These are phyloP conservation scores for Lasaia peninsularis DNA, from an alignment of 1,140 invertebrate genomes.

Conservation along the genomic window DNA sequence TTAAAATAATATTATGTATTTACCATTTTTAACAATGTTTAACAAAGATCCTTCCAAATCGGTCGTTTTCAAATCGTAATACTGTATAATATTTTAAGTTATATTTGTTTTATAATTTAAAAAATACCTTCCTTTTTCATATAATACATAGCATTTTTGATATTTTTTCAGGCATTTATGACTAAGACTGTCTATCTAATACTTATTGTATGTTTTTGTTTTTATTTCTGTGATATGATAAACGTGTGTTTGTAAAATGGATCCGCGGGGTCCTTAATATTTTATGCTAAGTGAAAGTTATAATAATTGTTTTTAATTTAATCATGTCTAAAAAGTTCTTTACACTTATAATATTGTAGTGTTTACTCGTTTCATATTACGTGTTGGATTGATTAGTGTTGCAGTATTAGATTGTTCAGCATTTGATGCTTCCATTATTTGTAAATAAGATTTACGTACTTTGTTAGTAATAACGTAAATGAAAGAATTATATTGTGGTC, in stretches of 20 bases:
- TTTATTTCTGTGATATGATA: slow-evolving; percentile 42
- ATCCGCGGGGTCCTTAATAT: not conserved
- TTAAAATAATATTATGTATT: too few relatives aligned
- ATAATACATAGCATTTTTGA: not conserved
- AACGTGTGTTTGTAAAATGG: slow-evolving; percentile 5
- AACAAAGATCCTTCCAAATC: too few relatives aligned
- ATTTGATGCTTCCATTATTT: slow-evolving; percentile 65
- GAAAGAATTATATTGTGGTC: slow-evolving; percentile 70
- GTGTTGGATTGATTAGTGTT: slow-evolving; percentile 43
- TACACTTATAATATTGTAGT: slow-evolving; percentile 11
- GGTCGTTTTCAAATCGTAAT: too few relatives aligned
- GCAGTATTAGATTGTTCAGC: slow-evolving; percentile 66
- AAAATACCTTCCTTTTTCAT: not conserved
- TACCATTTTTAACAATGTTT: too few relatives aligned
- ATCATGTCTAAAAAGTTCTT: slow-evolving; percentile 13
- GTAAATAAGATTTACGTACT: slow-evolving; percentile 70
- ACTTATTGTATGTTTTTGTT: slow-evolving; percentile 20
- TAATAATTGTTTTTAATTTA: slow-evolving; percentile 11
- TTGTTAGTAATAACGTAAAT: slow-evolving; percentile 66
- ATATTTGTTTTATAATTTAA: not conserved
- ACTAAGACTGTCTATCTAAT: slow-evolving; percentile 14
- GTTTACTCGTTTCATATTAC: slow-evolving; percentile 13
- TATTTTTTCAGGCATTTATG: slow-evolving; percentile 10
- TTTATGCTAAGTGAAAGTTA: slow-evolving; percentile 4
- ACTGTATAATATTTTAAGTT: too few relatives aligned